Evolutionary conservation across 30 jellyfish, hydroid and myxozoan genomes (phyloP).

Genomic region (Phacellophora camtschatica): DNA sequence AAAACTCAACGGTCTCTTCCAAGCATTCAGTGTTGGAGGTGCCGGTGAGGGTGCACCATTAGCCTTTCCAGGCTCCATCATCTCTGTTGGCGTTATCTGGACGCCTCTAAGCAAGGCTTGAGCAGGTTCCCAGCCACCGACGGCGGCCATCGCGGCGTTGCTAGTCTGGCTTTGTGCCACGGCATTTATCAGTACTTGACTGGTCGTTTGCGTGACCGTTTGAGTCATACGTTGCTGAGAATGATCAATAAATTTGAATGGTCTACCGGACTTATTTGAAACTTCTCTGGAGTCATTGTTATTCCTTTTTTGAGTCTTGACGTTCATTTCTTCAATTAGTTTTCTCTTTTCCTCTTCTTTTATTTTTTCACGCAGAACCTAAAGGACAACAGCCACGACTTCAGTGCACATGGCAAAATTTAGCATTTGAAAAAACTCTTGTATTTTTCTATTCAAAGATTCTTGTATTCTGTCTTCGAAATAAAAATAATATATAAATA

Average conservation of each 20-base stretch:
- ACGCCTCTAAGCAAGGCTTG: slow-evolving; percentile 81
- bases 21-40: slow-evolving; percentile 85
- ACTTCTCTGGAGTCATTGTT: slow-evolving; percentile 26
- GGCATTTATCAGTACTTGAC: slow-evolving; percentile 35
- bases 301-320: slow-evolving; percentile 36
- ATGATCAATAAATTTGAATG: slow-evolving; percentile 10
- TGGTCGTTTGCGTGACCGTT: slow-evolving; percentile 14
- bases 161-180: slow-evolving; percentile 68
- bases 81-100: slow-evolving; percentile 40
- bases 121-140: slow-evolving; percentile 99
- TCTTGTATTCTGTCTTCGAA: too few species aligned
- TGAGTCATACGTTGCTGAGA: slow-evolving; percentile 39
- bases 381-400: too few species aligned
- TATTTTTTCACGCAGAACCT: slow-evolving; percentile 51
- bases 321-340: slow-evolving; percentile 56
- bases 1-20: slow-evolving; percentile 92
- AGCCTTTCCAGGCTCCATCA: slow-evolving; percentile 40
- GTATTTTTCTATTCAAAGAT: too few species aligned
- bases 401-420: too few species aligned
- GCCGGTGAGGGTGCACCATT: slow-evolving; percentile 40
- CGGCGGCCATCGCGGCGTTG: slow-evolving; percentile 97
- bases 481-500: too few species aligned
- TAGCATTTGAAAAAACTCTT: too few species aligned
- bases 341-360: slow-evolving; percentile 78
- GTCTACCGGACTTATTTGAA: slow-evolving; percentile 23